A percentile compares a stretch with the other conserved stretches of the same genome.
Conservation (phyloP, 2,797 vertebrate species). For the Acanthurus leucopareius region DNA sequence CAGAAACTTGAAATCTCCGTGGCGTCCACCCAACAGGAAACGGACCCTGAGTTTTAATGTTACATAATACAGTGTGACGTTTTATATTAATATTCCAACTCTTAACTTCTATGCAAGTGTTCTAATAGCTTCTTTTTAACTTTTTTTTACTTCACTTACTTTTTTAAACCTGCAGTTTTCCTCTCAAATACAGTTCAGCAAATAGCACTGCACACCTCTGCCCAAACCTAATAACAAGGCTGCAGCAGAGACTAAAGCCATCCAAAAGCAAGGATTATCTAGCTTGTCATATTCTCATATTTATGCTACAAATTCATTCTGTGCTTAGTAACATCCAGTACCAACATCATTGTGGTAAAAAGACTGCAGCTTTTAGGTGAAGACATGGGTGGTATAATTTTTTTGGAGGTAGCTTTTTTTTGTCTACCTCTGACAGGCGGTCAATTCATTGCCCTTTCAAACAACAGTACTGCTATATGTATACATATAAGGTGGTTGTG, state of each 20-base stretch:
- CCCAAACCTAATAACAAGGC: neutral
- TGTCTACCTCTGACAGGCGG: neutral
- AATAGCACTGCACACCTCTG: neutral
- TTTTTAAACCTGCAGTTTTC: slow-evolving; percentile 5
- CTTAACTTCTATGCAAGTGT: neutral
- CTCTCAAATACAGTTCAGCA: neutral
- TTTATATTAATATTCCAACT: neutral
- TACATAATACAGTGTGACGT: neutral
- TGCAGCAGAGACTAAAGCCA: slow-evolving; percentile 4
- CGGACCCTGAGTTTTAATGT: slow-evolving; percentile 87
- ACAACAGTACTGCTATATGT: neutral
- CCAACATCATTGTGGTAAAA: neutral
- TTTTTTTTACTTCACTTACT: neutral
- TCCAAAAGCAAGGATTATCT: neutral
- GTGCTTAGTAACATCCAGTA: neutral
- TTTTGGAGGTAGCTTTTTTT: neutral
- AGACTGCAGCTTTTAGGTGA: neutral
- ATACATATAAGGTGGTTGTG: neutral
- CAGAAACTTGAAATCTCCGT: slow-evolving; percentile 98
- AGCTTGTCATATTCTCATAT: neutral
- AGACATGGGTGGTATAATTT: neutral
- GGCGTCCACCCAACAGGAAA: slow-evolving; percentile 96
- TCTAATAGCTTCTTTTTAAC: neutral
- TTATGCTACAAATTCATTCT: slow-evolving; percentile 4
- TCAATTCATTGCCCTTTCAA: neutral